Evolutionary conservation across 2,888 invertebrate genomes (phyloP), one percentile per base, ranked within the genome.

Genomic region (Caenorhabditis doughertyi): DNA sequence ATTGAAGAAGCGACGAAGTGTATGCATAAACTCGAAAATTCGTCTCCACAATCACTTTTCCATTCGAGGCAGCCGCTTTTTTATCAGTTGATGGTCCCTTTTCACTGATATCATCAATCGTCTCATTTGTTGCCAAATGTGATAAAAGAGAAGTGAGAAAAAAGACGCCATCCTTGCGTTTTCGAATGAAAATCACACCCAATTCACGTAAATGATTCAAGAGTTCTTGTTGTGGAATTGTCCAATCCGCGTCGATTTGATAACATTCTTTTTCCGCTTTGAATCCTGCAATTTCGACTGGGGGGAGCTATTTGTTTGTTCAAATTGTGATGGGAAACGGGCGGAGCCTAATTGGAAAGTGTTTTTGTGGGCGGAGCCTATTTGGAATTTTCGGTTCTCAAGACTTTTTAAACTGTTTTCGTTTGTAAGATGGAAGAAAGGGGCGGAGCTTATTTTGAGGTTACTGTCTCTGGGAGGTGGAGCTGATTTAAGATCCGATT

Each of bases 1-100:
- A 95, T 93, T 98, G 97, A 77, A 98, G 94, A 91, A 95, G 92
- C 32, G 93, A 93, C 87, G 93, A 93, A 91, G 98, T 97, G 92
- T 99, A 99, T 0, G 98, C 98, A 93, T 98, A 98, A 16, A 98
- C 95, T 89, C 97, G 93, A 92, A 95, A 96, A 94, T 98, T 99
- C 67, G 98, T 99, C 94, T 99, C 98, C 25, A 97, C 96, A 58
- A 99, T 93, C 87, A 99, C 95, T 93, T 96, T 97, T 16, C 97
- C 96, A 85, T 81, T 80, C 27, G 79, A 71, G 21, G 62, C 71
- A n/a, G n/a, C n/a, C n/a, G n/a, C n/a, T n/a, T n/a, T n/a, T n/a
- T n/a, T n/a, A n/a, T n/a, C n/a, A n/a, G n/a, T n/a, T n/a, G n/a
- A n/a, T n/a, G n/a, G n/a, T n/a, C n/a, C n/a, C 53, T 79, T 79